Evolutionary conservation across 2,113 vertebrate genomes (phyloP).

Genomic region (Megaptera novaeangliae): DNA sequence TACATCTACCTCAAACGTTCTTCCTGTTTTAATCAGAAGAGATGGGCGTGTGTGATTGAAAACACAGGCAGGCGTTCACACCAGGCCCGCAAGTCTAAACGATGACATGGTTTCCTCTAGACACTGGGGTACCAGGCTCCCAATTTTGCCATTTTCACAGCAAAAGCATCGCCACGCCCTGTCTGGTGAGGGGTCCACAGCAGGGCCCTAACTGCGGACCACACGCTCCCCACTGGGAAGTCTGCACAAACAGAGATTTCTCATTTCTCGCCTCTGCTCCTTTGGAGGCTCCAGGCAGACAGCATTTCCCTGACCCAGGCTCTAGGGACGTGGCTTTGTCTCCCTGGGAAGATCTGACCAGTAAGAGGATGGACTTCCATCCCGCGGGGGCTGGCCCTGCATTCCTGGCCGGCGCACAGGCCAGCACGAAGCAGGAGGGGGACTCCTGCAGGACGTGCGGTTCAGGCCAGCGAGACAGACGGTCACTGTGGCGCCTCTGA

Average conservation of each 20-base stretch:
- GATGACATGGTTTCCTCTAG: background rate
- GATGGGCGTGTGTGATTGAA: accelerated
- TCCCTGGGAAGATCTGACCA: background rate
- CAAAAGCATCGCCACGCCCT: background rate
- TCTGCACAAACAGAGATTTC: background rate
- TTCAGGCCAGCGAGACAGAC: background rate
- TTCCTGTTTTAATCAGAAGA: background rate
- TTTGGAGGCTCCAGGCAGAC: background rate
- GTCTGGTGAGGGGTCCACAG: background rate
- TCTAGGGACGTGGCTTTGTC: background rate
- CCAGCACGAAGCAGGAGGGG: background rate
- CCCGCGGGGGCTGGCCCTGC: background rate
- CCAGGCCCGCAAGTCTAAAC: accelerated
- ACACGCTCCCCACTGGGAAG: accelerated
- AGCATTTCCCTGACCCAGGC: too few species aligned
- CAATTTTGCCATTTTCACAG: background rate
- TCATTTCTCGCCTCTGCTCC: background rate
- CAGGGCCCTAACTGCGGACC: background rate
- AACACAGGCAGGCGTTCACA: background rate
- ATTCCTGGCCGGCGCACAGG: background rate
- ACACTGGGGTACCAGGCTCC: background rate
- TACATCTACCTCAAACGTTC: accelerated
- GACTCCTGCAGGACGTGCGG: background rate
- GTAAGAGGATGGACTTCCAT: background rate
- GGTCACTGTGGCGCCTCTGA: background rate